Base-by-base conservation (phyloP, 2,797 vertebrate genomes). In the Dendrocincla tyrannina region DNA sequence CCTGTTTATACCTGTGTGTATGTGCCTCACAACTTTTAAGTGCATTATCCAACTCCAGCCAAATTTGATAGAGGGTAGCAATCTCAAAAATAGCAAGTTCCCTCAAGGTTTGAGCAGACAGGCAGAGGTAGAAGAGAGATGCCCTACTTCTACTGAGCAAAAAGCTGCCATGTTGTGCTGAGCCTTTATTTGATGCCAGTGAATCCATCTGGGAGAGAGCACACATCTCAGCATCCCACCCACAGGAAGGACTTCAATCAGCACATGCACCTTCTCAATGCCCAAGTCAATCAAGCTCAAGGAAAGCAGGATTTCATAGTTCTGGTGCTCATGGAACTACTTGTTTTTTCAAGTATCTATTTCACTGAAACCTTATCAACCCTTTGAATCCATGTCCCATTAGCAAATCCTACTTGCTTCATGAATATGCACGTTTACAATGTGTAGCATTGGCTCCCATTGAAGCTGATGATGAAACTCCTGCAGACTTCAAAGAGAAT, bases 61-160 rank as follows among this genome's bases (percentile, higher is more conserved):
- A 30, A 92, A 87, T 93, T 89, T 91, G 81, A 70, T 59, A 49
- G 88, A 87, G 67, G 74, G 72, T 89, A 87, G 44, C 93, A 73
- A n/a, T 55, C 93, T 95, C 92, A 93, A 95, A 96, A 95, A 95
- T 93, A 97, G 95, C 77, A 89, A 94, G 92, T 95, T 97, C 93
- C 96, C 96, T 94, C 94, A 93, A 97, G 96, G 86, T 95, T 95
- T 95, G 88, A 96, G 80, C 88, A 93, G 88, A 52, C 58, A 87
- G 86, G 88, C 86, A 66, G 86, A 95, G 80, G 88, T 78, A 94
- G 94, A 84, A 73, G 63, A 94, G 90, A 91, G 85, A 70, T 95
- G 96, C 80, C 94, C 96, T 97, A 96, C 88, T 97, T 96, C 93
- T 89, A 27, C 59, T 60, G 74, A 90, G 67, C 77, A 89, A 89